Base-by-base conservation (phyloP, 2,888 invertebrate genomes). In the Trissoscelio sp. region DNA sequence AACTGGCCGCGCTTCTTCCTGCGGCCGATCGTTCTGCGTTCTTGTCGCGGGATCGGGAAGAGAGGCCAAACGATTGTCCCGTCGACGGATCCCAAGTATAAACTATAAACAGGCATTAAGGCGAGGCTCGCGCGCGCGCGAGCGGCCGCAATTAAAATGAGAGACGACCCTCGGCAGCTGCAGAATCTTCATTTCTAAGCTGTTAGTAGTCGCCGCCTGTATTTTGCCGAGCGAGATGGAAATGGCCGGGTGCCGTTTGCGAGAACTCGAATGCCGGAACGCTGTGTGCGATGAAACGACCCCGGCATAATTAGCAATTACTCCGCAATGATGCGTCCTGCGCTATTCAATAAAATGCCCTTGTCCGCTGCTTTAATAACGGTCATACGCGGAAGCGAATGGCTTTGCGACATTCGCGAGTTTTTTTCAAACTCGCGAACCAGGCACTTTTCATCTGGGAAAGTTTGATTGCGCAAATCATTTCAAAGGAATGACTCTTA, bases 121-220 rank as follows among this genome's bases (percentile, higher is more conserved):
- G 75, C 70, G 79, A 79, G 79, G 75, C 58, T 79, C 79, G 66
- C 82, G 67, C 82, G 67, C 77, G 78, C 79, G 66, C 82, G 67
- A 79, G 67, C 77, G 78, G 66, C 58, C 70, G 83, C 79, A 83
- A 83, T 83, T 83, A 83, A 83, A 83, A 83, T 81, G 77, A 83
- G 70, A 79, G 78, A 79, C 77, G 83, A 48, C 69, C 73, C 79
- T 79, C 72, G 83, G 81, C 83, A 81, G 83, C 83, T 83, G 83
- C 81, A 79, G 77, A 81, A 83, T 81, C 83, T 70, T 67, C 72
- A 67, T 55, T 69, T 79, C 64, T n/a, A 60, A 81, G 75, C 75
- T 55, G 75, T 82, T 79, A 75, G 75, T 67, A 73, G 75, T 77
- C 58, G 81, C 60, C 60, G 62, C 0, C 51, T 42, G 69, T n/a